Evolutionary conservation across 1,140 invertebrate species (phyloP).

Genomic region (Caenorhabditis tropicalis): DNA sequence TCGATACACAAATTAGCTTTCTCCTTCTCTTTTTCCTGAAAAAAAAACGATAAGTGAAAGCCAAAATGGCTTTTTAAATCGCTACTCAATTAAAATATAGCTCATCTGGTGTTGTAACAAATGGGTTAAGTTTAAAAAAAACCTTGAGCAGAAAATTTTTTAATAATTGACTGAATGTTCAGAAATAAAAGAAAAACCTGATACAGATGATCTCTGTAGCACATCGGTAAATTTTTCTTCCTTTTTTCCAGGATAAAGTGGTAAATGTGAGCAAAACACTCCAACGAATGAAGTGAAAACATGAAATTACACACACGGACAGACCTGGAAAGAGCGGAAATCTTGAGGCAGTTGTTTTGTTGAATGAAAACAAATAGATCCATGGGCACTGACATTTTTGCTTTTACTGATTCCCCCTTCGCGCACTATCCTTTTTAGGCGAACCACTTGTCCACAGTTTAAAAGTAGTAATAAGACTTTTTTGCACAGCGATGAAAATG

Average conservation of each 20-base stretch:
- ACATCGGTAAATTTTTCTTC: constrained; percentile 2
- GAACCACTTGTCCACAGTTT: not conserved
- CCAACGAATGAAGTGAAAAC: not conserved
- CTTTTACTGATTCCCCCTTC: not conserved
- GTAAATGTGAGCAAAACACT: not conserved
- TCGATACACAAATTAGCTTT: no score
- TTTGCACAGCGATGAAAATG: no score
- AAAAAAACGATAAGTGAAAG: no score
- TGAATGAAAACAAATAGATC: constrained; percentile 4
- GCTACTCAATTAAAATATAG: no score
- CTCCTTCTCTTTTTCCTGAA: no score
- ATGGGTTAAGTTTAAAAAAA: no score
- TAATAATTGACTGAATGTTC: no score
- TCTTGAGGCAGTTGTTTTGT: not conserved
- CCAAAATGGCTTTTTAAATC: no score
- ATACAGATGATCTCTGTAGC: not conserved
- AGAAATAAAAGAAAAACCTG: not conserved
- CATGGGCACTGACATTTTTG: not conserved
- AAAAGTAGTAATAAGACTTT: not conserved
- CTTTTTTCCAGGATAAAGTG: not conserved
- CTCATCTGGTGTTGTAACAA: no score
- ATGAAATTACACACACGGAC: not conserved
- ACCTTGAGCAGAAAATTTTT: no score
- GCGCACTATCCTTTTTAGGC: not conserved
- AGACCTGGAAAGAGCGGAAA: not conserved